Evolutionary conservation across 1,140 invertebrate species (phyloP).

Genomic region (Hypothenemus hampei): DNA sequence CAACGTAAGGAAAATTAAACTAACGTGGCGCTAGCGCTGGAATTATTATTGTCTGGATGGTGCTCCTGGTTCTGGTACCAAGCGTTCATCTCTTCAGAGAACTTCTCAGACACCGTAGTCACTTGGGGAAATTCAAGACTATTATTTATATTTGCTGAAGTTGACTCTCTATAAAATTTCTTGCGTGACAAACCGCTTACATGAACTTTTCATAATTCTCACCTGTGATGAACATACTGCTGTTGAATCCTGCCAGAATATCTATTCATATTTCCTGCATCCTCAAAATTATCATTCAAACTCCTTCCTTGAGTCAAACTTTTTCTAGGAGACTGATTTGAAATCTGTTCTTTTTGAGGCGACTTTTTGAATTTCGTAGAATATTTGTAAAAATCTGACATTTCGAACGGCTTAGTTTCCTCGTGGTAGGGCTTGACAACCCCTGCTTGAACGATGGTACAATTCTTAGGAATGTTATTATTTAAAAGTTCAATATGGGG

Average conservation of each 20-base stretch:
- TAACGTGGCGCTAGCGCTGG: conserved; percentile 37
- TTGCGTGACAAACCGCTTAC: background rate
- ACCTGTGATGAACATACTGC: conserved; percentile 12
- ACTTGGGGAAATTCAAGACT: conserved; percentile 36
- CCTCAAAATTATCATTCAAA: conserved; percentile 31
- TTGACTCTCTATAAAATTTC: conserved; percentile 6
- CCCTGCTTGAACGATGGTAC: conserved; percentile 78
- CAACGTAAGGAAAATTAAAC: conserved; percentile 39
- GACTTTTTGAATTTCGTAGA: conserved; percentile 70
- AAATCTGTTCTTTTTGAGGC: conserved; percentile 27
- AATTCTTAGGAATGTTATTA: conserved; percentile 65
- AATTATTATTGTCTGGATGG: conserved; percentile 31
- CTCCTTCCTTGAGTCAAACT: conserved; percentile 17
- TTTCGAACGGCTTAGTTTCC: conserved; percentile 93
- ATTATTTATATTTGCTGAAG: conserved; percentile 27
- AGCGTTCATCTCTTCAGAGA: conserved; percentile 42
- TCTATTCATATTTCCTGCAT: conserved; percentile 7
- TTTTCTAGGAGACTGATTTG: background rate
- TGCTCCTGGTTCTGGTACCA: conserved; percentile 42
- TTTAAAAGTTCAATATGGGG: conserved; percentile 44
- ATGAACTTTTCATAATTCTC: background rate
- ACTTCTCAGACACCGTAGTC: conserved; percentile 36
- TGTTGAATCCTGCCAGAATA: conserved; percentile 10
- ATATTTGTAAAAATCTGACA: conserved; percentile 97
- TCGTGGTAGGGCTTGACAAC: conserved; percentile 89